These are phyloP conservation scores for Aphidius ervi DNA, from an alignment of 1,140 invertebrate genomes.

Conservation along the genomic window DNA sequence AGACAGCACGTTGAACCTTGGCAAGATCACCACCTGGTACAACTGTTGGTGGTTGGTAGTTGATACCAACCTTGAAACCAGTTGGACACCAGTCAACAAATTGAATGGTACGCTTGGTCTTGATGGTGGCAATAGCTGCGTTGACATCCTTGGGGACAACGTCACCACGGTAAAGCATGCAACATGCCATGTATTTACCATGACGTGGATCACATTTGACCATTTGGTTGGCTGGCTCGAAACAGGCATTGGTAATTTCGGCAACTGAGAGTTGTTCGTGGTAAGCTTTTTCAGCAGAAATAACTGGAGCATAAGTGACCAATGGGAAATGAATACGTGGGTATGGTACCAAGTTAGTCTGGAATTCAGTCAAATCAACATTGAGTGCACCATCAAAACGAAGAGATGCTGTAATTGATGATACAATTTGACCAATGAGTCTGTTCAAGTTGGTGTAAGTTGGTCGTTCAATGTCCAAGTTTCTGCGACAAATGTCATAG, in stretches of 20 bases:
- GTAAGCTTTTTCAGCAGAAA: conserved; percentile 81
- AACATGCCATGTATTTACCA: conserved; percentile 88
- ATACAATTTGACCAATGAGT: conserved; percentile 81
- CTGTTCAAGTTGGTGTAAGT: conserved; percentile 79
- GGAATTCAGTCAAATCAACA: conserved; percentile 87
- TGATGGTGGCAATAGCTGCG: conserved; percentile 79
- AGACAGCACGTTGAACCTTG: conserved; percentile 69
- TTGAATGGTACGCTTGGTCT: conserved; percentile 78
- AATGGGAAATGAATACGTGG: conserved; percentile 81
- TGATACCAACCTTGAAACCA: conserved; percentile 79
- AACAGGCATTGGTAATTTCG: conserved; percentile 87
- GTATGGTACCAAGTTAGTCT: conserved; percentile 82
- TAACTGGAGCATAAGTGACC: conserved; percentile 82
- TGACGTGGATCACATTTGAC: conserved; percentile 88
- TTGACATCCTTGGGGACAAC: conserved; percentile 79
- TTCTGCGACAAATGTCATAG: conserved; percentile 85
- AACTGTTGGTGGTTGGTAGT: conserved; percentile 76
- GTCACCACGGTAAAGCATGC: conserved; percentile 75
- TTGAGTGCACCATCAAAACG: conserved; percentile 88
- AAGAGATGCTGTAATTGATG: conserved; percentile 80
- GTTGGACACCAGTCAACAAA: conserved; percentile 92
- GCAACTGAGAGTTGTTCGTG: conserved; percentile 78
- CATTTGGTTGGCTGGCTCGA: conserved; percentile 88
- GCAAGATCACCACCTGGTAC: conserved; percentile 78
- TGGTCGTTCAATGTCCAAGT: conserved; percentile 80